A percentile compares a stretch with the other conserved stretches of the same genome.
Conservation (phyloP, 2,888 invertebrate species). For the Argynnis bischoffii region DNA sequence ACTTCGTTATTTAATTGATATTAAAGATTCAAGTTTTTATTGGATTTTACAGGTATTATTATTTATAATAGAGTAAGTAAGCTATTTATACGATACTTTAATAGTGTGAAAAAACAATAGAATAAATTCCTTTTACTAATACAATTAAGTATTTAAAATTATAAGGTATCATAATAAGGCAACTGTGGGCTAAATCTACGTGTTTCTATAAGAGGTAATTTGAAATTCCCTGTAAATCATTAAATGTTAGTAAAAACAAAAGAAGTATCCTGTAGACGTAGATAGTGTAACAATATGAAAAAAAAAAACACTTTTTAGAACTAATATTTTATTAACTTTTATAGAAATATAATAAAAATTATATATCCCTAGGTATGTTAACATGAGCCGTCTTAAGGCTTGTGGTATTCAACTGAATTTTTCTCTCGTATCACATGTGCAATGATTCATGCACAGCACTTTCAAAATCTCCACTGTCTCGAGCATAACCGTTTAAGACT, state of each 20-base stretch:
- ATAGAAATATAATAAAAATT: not conserved
- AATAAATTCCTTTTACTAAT: too few species aligned
- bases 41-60: not conserved
- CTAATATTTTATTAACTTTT: not conserved
- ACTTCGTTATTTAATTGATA: conserved; percentile 27
- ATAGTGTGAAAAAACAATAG: too few species aligned
- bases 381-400: not conserved
- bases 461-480: conserved; percentile 32
- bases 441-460: conserved; percentile 34
- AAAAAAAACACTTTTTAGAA: too few species aligned
- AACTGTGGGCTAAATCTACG: too few species aligned
- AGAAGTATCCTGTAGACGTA: too few species aligned
- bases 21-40: conserved; percentile 5
- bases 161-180: too few species aligned
- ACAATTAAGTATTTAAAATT: too few species aligned
- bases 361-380: not conserved
- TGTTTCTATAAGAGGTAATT: too few species aligned
- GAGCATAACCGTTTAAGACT: conserved; percentile 24
- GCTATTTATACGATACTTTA: not conserved
- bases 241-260: too few species aligned
- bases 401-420: conserved; percentile 16
- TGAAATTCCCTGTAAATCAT: too few species aligned
- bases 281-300: too few species aligned
- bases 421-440: conserved; percentile 24
- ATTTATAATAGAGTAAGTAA: not conserved